Conservation (phyloP, 2,888 invertebrate species). For the Xylocampa areola region DNA sequence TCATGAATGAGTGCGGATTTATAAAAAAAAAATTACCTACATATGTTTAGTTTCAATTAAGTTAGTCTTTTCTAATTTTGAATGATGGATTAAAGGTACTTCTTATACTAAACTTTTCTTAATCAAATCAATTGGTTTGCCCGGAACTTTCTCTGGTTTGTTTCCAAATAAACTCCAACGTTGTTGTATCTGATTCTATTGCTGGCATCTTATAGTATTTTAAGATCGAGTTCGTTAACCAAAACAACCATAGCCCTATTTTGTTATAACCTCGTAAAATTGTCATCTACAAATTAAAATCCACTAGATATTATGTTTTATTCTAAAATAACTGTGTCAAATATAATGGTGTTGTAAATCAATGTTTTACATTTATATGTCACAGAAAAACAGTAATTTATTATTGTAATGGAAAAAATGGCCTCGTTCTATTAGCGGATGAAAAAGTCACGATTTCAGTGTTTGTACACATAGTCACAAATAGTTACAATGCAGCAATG, state of each 20-base stretch:
- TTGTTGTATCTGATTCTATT: constrained; percentile 24
- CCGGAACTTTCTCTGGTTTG: constrained; percentile 24
- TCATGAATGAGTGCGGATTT: no score
- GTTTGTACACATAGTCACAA: constrained; percentile 19
- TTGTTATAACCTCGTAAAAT: constrained; percentile 26
- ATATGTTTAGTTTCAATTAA: no score
- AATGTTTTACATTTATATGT: constrained; percentile 11
- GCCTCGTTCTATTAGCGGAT: constrained; percentile 45
- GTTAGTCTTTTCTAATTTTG: no score
- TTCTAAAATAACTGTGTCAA: background rate
- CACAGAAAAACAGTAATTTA: constrained; percentile 14
- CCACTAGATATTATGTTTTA: background rate
- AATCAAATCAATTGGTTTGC: constrained; percentile 33
- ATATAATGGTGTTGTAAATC: constrained; percentile 5
- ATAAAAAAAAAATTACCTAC: no score
- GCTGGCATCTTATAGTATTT: constrained; percentile 42
- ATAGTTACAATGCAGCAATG: constrained; percentile 18
- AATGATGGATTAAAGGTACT: no score
- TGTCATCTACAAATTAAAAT: constrained; percentile 3
- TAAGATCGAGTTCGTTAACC: constrained; percentile 49
- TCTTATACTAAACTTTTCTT: no score
- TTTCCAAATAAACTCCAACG: constrained; percentile 38
- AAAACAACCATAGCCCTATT: constrained; percentile 38
- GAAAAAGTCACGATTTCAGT: constrained; percentile 35
- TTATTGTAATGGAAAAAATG: constrained; percentile 34